Percentiles rank a stretch among this genome's conserved stretches.
These are phyloP conservation scores for Apoda limacodes DNA, from an alignment of 2,888 invertebrate species.

Conservation along the genomic window DNA sequence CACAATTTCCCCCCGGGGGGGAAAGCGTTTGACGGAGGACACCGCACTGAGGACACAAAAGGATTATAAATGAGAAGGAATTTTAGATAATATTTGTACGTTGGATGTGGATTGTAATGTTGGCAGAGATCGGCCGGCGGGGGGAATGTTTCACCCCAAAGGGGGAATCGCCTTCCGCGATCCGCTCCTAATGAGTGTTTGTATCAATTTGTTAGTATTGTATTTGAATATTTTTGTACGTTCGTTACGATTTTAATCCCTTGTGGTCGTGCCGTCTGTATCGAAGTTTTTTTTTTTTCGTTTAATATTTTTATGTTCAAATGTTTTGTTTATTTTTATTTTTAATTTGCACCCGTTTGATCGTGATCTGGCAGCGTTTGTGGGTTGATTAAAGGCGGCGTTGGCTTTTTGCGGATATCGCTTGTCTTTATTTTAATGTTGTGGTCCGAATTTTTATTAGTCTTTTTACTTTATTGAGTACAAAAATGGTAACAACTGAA, in stretches of 20 bases:
- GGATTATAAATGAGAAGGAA: constrained; percentile 72
- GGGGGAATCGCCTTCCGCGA: constrained; percentile 46
- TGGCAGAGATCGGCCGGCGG: constrained; percentile 27
- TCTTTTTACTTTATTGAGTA: too few relatives aligned
- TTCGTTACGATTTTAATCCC: constrained; percentile 68
- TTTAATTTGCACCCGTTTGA: constrained; percentile 45
- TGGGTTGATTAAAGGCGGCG: constrained; percentile 54
- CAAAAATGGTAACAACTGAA: too few relatives aligned
- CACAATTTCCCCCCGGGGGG: constrained; percentile 32
- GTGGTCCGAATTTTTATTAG: too few relatives aligned
- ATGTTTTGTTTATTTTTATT: constrained; percentile 28
- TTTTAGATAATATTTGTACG: constrained; percentile 72
- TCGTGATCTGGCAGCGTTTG: constrained; percentile 35
- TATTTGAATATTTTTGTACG: constrained; percentile 68
- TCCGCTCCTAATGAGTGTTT: constrained; percentile 67
- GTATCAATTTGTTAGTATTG: constrained; percentile 71
- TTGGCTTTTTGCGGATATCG: constrained; percentile 31
- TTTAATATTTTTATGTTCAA: constrained; percentile 38
- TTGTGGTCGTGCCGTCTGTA: constrained; percentile 48
- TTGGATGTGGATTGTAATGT: constrained; percentile 68
- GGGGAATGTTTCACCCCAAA: constrained; percentile 37
- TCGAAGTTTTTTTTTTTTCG: constrained; percentile 47
- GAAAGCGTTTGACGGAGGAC: constrained; percentile 59
- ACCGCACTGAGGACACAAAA: constrained; percentile 69
- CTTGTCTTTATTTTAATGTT: too few relatives aligned